phyloP scores from a whole-genome alignment of 2,888 invertebrate species.

The Deroplatys truncata region DNA sequence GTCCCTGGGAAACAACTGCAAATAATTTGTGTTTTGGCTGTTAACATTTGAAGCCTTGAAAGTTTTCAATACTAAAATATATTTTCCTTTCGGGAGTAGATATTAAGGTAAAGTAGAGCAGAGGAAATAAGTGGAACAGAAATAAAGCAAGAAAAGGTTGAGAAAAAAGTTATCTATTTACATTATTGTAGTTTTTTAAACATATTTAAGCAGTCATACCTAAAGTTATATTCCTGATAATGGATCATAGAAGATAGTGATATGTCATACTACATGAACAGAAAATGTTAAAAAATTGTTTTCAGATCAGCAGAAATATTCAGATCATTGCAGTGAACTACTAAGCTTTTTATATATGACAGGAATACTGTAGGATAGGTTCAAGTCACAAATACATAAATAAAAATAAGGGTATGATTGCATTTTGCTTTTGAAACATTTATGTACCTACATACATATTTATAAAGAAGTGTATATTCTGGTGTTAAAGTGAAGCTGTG shows the following conservation, averaged over 20 bases:
- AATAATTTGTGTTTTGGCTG: background rate
- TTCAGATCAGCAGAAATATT: background rate
- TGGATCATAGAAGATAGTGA: background rate
- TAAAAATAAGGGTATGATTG: background rate
- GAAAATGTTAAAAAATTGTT: background rate
- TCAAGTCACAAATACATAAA: background rate
- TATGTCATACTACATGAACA: background rate
- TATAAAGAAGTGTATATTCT: background rate
- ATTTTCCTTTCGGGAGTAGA: background rate
- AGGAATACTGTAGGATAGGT: background rate
- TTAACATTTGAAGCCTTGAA: background rate
- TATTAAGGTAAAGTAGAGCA: background rate
- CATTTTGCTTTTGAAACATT: background rate
- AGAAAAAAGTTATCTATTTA: background rate
- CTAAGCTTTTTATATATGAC: background rate
- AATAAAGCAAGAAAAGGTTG: background rate
- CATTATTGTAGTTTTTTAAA: background rate
- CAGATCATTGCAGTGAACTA: background rate
- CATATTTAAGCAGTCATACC: background rate
- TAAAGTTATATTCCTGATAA: background rate
- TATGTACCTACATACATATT: background rate
- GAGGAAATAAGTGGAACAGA: background rate
- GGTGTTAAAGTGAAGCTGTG: background rate
- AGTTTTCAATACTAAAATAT: background rate
- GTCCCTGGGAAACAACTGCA: background rate